Conservation (phyloP, 2,113 vertebrate species). For the Platycercus adscitus region DNA sequence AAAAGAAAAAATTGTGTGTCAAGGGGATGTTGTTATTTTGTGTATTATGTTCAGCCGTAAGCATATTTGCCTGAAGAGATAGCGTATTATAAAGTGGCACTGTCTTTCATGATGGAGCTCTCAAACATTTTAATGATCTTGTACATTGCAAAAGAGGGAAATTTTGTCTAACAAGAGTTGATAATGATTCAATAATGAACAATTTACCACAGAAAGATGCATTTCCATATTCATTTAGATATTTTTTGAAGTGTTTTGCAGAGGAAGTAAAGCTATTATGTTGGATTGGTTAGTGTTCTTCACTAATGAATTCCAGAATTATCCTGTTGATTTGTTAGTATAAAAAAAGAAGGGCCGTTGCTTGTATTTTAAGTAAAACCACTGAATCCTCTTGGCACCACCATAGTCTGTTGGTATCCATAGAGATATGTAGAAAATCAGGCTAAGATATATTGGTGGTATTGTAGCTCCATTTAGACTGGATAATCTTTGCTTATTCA, state of each 20-base stretch:
- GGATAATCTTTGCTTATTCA: slow-evolving; percentile 61
- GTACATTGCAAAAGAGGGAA: slow-evolving; percentile 75
- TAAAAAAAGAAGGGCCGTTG: slow-evolving; percentile 47
- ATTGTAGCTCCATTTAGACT: slow-evolving; percentile 53
- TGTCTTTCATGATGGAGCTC: slow-evolving; percentile 77
- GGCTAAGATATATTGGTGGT: slow-evolving; percentile 43
- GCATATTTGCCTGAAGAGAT: slow-evolving; percentile 80
- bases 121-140: slow-evolving; percentile 79
- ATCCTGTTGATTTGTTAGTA: slow-evolving; percentile 72
- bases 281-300: slow-evolving; percentile 70
- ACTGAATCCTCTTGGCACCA: slow-evolving; percentile 50
- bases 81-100: slow-evolving; percentile 74
- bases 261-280: slow-evolving; percentile 77
- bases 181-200: slow-evolving; percentile 81
- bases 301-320: slow-evolving; percentile 79
- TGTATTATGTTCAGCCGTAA: slow-evolving; percentile 74
- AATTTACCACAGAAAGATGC: slow-evolving; percentile 74
- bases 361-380: slow-evolving; percentile 69
- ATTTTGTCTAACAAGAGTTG: slow-evolving; percentile 76
- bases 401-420: slow-evolving; percentile 51
- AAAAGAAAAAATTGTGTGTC: slow-evolving; percentile 67
- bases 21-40: slow-evolving; percentile 74
- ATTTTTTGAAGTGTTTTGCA: slow-evolving; percentile 79
- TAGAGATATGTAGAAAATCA: slow-evolving; percentile 51
- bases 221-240: slow-evolving; percentile 80